Base-by-base conservation (phyloP, 2,113 vertebrate genomes). In the Ornithorhynchus anatinus region DNA sequence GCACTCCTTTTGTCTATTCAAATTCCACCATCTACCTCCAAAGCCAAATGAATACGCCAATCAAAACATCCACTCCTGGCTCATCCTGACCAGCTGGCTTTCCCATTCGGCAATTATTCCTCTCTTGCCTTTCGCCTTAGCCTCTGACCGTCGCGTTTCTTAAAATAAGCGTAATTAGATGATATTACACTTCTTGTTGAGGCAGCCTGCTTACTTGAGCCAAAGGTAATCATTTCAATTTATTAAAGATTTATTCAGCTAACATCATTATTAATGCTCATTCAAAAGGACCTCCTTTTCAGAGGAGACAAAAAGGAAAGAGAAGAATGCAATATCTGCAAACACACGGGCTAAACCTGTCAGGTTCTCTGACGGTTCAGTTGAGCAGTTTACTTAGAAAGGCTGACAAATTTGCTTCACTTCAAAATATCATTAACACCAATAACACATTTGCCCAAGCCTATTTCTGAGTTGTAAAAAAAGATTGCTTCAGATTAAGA, bases 381-480 rank as follows among this genome's bases (percentile, higher is more conserved):
- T 45, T 87, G 89, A 92, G 79, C 81, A 89, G 89, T 92, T 90
- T 86, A 86, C 86, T 90, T 89, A 86, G 86, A 89, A 92, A 91
- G 90, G 83, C 90, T 92, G 88, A 90, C 90, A 90, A 93, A 92
- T 93, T 92, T 92, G 88, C 86, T 89, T 92, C 89, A 91, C 91
- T 92, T 93, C 92, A 92, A 93, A 94, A 93, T 92, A 92, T 94
- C 91, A 93, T 94, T 94, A 94, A 92, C 91, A 93, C 91, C 92
- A 92, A 92, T 94, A 91, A 93, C 91, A 92, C 91, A 91, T 91
- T 93, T 92, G 88, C 89, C 88, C 91, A 91, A 91, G 88, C 77
- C 90, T 92, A 90, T 91, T 94, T 92, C 92, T 91, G 87, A 92
- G 91, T 91, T 93, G 89, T 91, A 92, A 91, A 92, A 92, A 90